A percentile compares a stretch with the other conserved stretches of the same genome.
Conservation (phyloP, 2,797 vertebrate species). For the Lateolabrax maculatus region DNA sequence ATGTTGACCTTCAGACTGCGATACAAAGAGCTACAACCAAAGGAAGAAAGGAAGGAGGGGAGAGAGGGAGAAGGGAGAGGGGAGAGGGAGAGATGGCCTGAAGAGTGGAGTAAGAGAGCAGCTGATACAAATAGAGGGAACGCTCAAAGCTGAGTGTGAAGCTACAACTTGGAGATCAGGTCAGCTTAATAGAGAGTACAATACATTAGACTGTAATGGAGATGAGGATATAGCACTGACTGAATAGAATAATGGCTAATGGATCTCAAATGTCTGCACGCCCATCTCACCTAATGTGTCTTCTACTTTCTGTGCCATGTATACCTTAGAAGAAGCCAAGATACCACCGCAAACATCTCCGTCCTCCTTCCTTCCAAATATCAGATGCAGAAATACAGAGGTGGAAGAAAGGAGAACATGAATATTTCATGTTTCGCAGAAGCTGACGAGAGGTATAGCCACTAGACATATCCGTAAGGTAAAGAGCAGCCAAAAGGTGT, state of each 20-base stretch:
- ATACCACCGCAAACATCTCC: constrained; percentile 26
- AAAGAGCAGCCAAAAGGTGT: constrained; percentile 68
- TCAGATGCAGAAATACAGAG: constrained; percentile 63
- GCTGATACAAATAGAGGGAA: constrained; percentile 43
- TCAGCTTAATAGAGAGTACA: constrained; percentile 55
- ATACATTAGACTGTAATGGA: constrained; percentile 65
- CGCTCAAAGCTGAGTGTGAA: constrained; percentile 55
- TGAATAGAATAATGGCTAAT: constrained; percentile 68
- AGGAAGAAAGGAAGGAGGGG: constrained; percentile 4
- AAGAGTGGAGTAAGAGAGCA: constrained; percentile 28
- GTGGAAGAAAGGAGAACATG: constrained; percentile 60
- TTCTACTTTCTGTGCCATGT: constrained; percentile 30
- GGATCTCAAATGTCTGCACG: constrained; percentile 64
- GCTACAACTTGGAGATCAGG: constrained; percentile 42
- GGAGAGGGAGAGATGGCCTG: constrained; percentile 10
- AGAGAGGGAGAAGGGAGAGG: not conserved
- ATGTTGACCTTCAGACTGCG: constrained; percentile 70
- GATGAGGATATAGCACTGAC: constrained; percentile 45
- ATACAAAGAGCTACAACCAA: constrained; percentile 48
- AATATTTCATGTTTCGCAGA: constrained; percentile 73
- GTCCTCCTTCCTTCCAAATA: constrained; percentile 40
- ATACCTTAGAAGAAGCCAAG: constrained; percentile 41
- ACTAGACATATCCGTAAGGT: constrained; percentile 58
- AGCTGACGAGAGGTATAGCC: constrained; percentile 61
- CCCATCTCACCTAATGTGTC: constrained; percentile 56